Conservation (phyloP, 2,888 invertebrate species). For the Podotricha telesiphe region DNA sequence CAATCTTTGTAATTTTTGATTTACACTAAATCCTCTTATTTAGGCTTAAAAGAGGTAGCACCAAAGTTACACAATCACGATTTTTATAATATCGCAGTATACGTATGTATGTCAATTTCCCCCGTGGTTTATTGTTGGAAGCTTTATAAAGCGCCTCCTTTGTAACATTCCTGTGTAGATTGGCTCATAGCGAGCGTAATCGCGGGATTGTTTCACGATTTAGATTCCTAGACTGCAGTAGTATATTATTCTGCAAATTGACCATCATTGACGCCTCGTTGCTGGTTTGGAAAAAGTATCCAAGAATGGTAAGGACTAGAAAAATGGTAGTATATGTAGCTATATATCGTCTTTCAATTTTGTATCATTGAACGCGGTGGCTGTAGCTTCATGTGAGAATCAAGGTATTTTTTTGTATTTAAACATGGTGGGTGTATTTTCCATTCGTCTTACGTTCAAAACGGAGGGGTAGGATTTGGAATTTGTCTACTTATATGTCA, state of each 20-base stretch:
- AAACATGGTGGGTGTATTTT: too few species aligned
- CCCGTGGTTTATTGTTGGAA: conserved; percentile 51
- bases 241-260: conserved; percentile 43
- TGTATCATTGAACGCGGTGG: not conserved
- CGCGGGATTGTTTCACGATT: conserved; percentile 51
- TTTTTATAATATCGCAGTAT: conserved; percentile 42
- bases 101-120: conserved; percentile 67
- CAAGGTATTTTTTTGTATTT: too few species aligned
- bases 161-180: conserved; percentile 67
- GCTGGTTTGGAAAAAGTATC: conserved; percentile 17
- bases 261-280: conserved; percentile 43
- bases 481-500: too few species aligned
- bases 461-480: too few species aligned
- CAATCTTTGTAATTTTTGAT: too few species aligned
- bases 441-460: too few species aligned
- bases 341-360: not conserved
- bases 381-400: too few species aligned
- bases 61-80: conserved; percentile 50
- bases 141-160: conserved; percentile 59
- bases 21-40: too few species aligned
- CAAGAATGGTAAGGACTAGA: not conserved
- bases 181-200: conserved; percentile 60
- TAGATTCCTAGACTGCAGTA: conserved; percentile 41
- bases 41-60: not conserved
- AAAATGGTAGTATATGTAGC: not conserved